These are phyloP conservation scores for Rhingia rostrata DNA, from an alignment of 2,888 invertebrate species.

Conservation along the genomic window DNA sequence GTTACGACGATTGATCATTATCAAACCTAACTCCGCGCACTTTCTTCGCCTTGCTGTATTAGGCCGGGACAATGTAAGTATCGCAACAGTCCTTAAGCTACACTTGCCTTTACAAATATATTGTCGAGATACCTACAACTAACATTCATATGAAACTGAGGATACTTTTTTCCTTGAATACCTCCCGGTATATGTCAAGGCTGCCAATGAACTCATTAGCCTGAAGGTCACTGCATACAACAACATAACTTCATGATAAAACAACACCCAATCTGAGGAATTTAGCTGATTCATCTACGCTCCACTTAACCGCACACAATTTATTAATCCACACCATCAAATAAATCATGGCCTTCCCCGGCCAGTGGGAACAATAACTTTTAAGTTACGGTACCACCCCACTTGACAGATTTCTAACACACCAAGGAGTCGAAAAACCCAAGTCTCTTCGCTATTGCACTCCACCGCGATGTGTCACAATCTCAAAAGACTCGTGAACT, in stretches of 20 bases:
- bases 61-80: too few species aligned
- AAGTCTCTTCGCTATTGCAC: conserved; percentile 34
- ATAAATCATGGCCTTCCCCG: conserved; percentile 65
- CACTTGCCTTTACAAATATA: too few species aligned
- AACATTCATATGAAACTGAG: too few species aligned
- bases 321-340: conserved; percentile 38
- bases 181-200: too few species aligned
- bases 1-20: too few species aligned
- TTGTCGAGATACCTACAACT: too few species aligned
- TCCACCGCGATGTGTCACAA: conserved; percentile 60
- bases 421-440: conserved; percentile 45
- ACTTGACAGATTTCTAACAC: conserved; percentile 56
- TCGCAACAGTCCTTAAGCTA: too few species aligned
- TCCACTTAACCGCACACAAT: conserved; percentile 49
- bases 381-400: conserved; percentile 48
- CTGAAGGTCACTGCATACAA: conserved; percentile 27
- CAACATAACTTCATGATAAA: conserved; percentile 49
- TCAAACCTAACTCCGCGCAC: too few species aligned
- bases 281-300: conserved; percentile 63
- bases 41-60: too few species aligned
- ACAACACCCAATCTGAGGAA: conserved; percentile 47
- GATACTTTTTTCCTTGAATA: too few species aligned
- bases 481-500: conserved; percentile 31
- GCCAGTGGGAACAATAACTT: conserved; percentile 36
- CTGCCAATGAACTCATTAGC: conserved; percentile 50